Percentiles rank a stretch among this genome's conserved stretches.
These are phyloP conservation scores for Coregonus suidteri DNA, from an alignment of 2,797 vertebrate genomes.

Conservation along the genomic window DNA sequence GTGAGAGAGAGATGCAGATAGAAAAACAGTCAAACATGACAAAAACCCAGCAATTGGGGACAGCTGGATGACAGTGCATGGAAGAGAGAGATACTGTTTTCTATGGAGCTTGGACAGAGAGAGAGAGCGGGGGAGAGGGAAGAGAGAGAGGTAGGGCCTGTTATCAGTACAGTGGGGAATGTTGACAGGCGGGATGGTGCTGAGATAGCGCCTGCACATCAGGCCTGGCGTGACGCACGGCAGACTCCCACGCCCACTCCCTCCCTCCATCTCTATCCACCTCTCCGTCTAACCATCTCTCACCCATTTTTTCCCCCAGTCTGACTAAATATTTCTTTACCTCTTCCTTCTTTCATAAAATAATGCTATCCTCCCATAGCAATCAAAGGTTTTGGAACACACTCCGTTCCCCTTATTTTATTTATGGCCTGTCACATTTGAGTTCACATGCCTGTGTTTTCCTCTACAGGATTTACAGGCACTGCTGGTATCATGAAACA, in stretches of 20 bases:
- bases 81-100: no score
- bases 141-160: slow-evolving; percentile 7
- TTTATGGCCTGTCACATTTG: not conserved
- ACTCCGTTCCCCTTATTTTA: not conserved
- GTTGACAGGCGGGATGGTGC: slow-evolving; percentile 43
- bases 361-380: not conserved
- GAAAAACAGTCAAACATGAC: no score
- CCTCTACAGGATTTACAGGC: not conserved
- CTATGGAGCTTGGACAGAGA: no score
- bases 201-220: slow-evolving; percentile 47
- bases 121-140: not conserved
- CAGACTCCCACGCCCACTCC: not conserved
- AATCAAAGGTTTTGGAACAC: not conserved
- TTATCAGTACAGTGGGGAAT: slow-evolving; percentile 49
- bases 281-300: slow-evolving; percentile 1
- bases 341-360: not conserved
- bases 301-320: no score
- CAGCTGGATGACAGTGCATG: no score
- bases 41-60: no score
- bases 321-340: not conserved
- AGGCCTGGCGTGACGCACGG: slow-evolving; percentile 37
- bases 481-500: not conserved
- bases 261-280: not conserved
- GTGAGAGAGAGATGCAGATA: no score
- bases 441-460: not conserved